These are phyloP conservation scores for Liposcelis brunnea DNA, from an alignment of 2,888 invertebrate genomes.

Conservation along the genomic window DNA sequence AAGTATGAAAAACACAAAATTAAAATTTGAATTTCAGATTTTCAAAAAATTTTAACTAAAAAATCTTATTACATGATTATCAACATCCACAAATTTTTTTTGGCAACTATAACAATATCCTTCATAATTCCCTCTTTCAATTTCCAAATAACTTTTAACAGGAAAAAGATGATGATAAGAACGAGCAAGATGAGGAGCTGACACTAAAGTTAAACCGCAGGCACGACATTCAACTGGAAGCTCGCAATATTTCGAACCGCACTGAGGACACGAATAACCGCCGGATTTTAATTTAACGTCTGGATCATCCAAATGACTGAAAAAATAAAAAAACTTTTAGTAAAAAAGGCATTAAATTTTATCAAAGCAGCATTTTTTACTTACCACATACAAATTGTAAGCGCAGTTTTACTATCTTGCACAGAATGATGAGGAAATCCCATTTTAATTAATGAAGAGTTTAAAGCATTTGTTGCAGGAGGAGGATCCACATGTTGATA, in stretches of 20 bases:
- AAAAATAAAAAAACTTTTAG: conserved; percentile 18
- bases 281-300: conserved; percentile 47
- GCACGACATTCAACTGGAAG: conserved; percentile 92
- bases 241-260: conserved; percentile 94
- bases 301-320: conserved; percentile 56
- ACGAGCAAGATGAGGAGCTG: conserved; percentile 93
- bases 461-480: conserved; percentile 50
- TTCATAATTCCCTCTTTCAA: conserved; percentile 39
- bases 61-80: conserved; percentile 46
- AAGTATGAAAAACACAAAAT: conserved; percentile 16
- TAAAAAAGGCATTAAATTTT: too few species aligned
- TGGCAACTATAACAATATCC: conserved; percentile 58
- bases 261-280: conserved; percentile 86
- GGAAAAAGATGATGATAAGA: conserved; percentile 97
- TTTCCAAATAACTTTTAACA: conserved; percentile 66
- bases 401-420: conserved; percentile 41
- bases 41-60: conserved; percentile 1
- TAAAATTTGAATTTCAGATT: conserved; percentile 6
- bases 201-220: conserved; percentile 88
- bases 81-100: conserved; percentile 42
- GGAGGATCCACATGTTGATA: conserved; percentile 49
- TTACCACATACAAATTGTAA: conserved; percentile 87
- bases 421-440: conserved; percentile 76
- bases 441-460: conserved; percentile 82
- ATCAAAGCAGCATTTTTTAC: conserved; percentile 18